Conservation (phyloP, 2,888 invertebrate species). For the Mellilla xanthometata region DNA sequence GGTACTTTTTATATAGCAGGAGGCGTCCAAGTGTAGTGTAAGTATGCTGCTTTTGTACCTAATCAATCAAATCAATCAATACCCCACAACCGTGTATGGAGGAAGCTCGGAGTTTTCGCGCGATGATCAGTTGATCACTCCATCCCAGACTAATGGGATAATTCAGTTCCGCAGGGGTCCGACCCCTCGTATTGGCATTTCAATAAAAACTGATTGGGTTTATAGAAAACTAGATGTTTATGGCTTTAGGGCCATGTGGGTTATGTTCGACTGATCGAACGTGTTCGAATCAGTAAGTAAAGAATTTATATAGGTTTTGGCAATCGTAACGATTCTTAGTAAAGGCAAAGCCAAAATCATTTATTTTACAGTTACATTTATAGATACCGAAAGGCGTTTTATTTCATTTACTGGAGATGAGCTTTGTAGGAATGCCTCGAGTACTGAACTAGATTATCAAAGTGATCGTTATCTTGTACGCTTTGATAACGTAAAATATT, state of each 20-base stretch:
- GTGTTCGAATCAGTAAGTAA: not conserved
- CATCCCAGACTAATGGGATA: constrained; percentile 74
- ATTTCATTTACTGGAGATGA: too few species aligned
- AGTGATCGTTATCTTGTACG: too few species aligned
- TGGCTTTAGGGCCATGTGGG: constrained; percentile 21
- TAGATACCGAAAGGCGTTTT: too few species aligned
- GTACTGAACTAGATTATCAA: too few species aligned
- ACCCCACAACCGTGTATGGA: constrained; percentile 55
- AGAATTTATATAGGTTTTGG: too few species aligned
- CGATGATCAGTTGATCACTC: constrained; percentile 57
- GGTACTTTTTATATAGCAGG: too few species aligned
- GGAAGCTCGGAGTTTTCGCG: constrained; percentile 71
- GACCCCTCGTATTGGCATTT: constrained; percentile 66
- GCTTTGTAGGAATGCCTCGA: too few species aligned
- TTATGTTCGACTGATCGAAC: not conserved
- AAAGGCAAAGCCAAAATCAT: too few species aligned
- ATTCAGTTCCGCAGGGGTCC: constrained; percentile 73
- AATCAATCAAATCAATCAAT: constrained; percentile 25
- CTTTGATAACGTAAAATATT: too few species aligned
- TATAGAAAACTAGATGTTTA: constrained; percentile 37
- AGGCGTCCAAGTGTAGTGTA: too few species aligned
- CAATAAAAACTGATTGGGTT: constrained; percentile 52
- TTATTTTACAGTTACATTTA: too few species aligned
- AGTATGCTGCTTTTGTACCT: not conserved
- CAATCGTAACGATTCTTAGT: too few species aligned